These are phyloP conservation scores for Papilio dardanus DNA, from an alignment of 1,140 invertebrate species.

Conservation along the genomic window DNA sequence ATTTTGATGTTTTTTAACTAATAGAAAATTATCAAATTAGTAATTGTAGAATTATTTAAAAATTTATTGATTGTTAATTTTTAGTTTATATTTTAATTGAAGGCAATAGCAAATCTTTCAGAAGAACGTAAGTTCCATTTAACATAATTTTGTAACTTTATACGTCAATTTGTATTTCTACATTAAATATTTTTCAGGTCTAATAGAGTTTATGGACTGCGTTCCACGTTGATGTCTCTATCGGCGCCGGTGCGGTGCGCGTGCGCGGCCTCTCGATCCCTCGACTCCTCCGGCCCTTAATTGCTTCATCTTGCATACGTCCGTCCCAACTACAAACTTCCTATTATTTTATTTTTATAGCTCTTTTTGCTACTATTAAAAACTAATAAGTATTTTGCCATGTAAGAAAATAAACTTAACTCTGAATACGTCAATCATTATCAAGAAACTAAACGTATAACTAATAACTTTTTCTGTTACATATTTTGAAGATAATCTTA, in stretches of 20 bases:
- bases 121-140: not conserved
- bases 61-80: not conserved
- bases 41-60: too few relatives aligned
- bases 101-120: not conserved
- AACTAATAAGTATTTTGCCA: not conserved
- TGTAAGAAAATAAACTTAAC: not conserved
- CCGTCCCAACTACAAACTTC: conserved; percentile 62
- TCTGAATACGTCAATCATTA: not conserved
- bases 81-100: conserved; percentile 16
- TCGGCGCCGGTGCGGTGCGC: conserved; percentile 70
- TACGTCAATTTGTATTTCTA: not conserved
- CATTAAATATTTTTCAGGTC: conserved; percentile 38
- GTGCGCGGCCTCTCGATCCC: conserved; percentile 60
- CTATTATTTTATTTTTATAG: conserved; percentile 50
- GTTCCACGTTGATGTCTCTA: conserved; percentile 74
- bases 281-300: conserved; percentile 72
- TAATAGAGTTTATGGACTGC: conserved; percentile 50
- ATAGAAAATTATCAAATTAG: not conserved
- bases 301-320: conserved; percentile 78
- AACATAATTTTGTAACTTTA: conserved; percentile 1
- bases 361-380: conserved; percentile 43
- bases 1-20: not conserved
- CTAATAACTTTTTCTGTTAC: not conserved
- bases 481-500: not conserved
- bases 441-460: not conserved